phyloP scores from a whole-genome alignment of 1,140 invertebrate genomes.

The Teleogryllus occipitalis region DNA sequence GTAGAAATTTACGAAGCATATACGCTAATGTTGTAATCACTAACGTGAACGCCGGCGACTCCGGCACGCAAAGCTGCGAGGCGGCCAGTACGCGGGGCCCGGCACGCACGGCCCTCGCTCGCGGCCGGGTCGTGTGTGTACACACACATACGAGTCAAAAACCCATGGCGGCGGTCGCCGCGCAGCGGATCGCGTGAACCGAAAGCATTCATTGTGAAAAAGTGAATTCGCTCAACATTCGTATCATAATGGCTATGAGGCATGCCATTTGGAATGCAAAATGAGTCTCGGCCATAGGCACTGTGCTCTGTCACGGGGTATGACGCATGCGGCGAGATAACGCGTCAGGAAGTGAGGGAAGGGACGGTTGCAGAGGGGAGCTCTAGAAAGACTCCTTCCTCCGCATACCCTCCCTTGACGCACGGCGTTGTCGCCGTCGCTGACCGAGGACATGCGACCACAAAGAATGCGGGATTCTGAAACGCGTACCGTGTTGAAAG shows the following conservation, averaged over 20 bases:
- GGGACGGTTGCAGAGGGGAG: no score
- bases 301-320: no score
- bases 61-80: not conserved
- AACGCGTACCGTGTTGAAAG: not conserved
- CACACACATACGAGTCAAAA: not conserved
- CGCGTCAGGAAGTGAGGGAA: no score
- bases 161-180: not conserved
- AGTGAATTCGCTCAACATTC: conserved; percentile 7
- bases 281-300: not conserved
- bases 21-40: not conserved
- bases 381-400: no score
- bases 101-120: not conserved
- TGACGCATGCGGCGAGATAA: no score
- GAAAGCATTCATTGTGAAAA: not conserved
- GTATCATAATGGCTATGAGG: conserved; percentile 1
- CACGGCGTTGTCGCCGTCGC: no score
- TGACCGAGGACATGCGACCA: no score
- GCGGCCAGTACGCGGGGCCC: no score
- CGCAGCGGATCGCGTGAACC: not conserved
- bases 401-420: no score
- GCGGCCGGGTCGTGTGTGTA: not conserved
- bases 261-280: conserved; percentile 10
- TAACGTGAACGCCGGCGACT: not conserved
- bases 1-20: not conserved
- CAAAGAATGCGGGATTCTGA: no score